Percentiles rank a stretch among this genome's conserved stretches.
phyloP scores from a whole-genome alignment of 2,797 vertebrate species.

The Sparus aurata region DNA sequence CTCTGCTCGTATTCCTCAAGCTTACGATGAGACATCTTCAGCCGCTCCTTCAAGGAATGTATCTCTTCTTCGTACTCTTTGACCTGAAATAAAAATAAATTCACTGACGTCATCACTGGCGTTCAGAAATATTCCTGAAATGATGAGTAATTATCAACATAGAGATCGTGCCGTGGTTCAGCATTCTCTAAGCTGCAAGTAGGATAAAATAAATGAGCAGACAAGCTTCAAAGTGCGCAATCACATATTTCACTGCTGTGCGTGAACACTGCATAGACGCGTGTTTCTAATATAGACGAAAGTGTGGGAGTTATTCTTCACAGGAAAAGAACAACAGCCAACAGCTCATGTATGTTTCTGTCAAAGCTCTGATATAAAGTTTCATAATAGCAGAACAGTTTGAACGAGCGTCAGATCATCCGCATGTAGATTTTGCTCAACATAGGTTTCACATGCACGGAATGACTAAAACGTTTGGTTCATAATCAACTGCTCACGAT shows the following conservation, averaged over 20 bases:
- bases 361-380: constrained; percentile 7
- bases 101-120: neutral
- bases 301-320: constrained; percentile 39
- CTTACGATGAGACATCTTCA: constrained; percentile 98
- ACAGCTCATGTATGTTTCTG: constrained; percentile 10
- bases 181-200: constrained; percentile 1
- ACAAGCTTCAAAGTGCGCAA: constrained; percentile 25
- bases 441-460: neutral
- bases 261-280: neutral
- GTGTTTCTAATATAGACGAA: constrained; percentile 14
- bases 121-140: neutral
- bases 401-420: neutral
- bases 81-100: constrained; percentile 83
- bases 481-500: neutral
- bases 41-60: constrained; percentile 93
- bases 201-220: neutral
- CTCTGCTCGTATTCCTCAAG: constrained; percentile 96
- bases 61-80: constrained; percentile 98
- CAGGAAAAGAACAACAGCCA: constrained; percentile 8
- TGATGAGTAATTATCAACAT: neutral
- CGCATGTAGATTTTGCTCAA: neutral
- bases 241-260: neutral
- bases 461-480: neutral
- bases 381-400: neutral
- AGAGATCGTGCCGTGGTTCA: neutral